Base-by-base conservation (phyloP, 2,888 invertebrate species). In the Helleia helle region DNA sequence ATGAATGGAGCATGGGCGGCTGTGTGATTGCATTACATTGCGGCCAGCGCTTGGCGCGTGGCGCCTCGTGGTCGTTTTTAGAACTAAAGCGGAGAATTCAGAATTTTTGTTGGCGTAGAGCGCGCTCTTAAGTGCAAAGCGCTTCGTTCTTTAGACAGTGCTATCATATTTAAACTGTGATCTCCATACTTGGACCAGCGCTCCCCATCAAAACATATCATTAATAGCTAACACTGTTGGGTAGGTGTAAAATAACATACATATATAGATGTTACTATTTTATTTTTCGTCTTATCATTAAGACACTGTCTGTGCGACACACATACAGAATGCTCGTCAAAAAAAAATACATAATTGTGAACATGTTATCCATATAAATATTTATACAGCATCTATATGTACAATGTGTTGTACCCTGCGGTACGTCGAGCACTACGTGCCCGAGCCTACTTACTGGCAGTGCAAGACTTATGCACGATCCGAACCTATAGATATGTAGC, bases 321-420 rank as follows among this genome's bases (percentile, higher is more conserved):
- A 74, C 79, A 74, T 71, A 76, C 75, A 71, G 63, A 70, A 76
- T 75, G 79, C 71, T 68, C 60, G 52, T 64, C 63, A 68, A 39
- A 39, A 31, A 30, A 39, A 67, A 70, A 72, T 67, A 71, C 65
- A 65, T 59, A 58, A 61, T 41, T 27, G 42, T 63, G 60, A 65
- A 62, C 66, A 71, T 59, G 55, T 69, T 65, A 69, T 65, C 62
- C 71, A 73, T 77, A 76, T 70, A 71, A 71, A 71, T 76, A 75
- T 74, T 67, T 79, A 73, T 80, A 83, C 75, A 83, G 79, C 75
- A 74, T 80, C 75, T 72, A 76, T 83, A 83, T 81, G 72, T 83
- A 83, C 83, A 83, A 59, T 56, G 69, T 71, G 11, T 14, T 11
- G 3, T 18, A 36, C 11, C 31, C 8, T 9, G 27, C 41, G 38